These are phyloP conservation scores for Argopecten irradians DNA, from an alignment of 1,140 invertebrate genomes.

Conservation along the genomic window DNA sequence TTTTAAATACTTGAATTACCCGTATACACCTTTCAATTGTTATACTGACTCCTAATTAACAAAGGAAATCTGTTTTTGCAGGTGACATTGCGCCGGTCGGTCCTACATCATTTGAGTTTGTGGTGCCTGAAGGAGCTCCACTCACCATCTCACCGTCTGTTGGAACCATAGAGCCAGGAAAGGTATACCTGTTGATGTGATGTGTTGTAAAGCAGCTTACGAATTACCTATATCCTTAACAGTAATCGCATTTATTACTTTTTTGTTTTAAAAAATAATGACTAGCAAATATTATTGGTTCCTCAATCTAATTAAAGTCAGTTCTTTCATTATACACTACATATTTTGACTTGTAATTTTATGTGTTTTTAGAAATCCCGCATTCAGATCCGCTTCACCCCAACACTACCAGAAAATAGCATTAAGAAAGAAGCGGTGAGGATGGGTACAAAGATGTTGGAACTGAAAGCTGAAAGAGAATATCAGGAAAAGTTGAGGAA, in stretches of 20 bases:
- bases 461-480: slow-evolving; percentile 66
- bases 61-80: slow-evolving; percentile 52
- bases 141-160: slow-evolving; percentile 75
- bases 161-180: slow-evolving; percentile 75
- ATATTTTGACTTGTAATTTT: background rate
- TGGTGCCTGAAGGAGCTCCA: slow-evolving; percentile 71
- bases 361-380: slow-evolving; percentile 64
- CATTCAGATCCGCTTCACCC: slow-evolving; percentile 68
- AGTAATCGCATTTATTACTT: no score
- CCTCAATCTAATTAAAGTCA: no score
- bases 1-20: no score
- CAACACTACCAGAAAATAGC: slow-evolving; percentile 62
- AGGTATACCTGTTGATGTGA: slow-evolving; percentile 61
- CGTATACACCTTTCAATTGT: no score
- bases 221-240: no score
- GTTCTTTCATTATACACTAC: no score
- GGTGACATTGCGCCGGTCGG: slow-evolving; percentile 75
- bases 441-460: slow-evolving; percentile 63
- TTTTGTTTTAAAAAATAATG: no score
- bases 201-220: background rate
- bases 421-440: slow-evolving; percentile 69
- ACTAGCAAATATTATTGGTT: no score
- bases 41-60: no score
- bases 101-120: slow-evolving; percentile 77
- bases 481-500: slow-evolving; percentile 62